Evolutionary conservation across 2,888 invertebrate species (phyloP), one percentile per base, ranked within the genome.

Genomic region (Osedax frankpressi): DNA sequence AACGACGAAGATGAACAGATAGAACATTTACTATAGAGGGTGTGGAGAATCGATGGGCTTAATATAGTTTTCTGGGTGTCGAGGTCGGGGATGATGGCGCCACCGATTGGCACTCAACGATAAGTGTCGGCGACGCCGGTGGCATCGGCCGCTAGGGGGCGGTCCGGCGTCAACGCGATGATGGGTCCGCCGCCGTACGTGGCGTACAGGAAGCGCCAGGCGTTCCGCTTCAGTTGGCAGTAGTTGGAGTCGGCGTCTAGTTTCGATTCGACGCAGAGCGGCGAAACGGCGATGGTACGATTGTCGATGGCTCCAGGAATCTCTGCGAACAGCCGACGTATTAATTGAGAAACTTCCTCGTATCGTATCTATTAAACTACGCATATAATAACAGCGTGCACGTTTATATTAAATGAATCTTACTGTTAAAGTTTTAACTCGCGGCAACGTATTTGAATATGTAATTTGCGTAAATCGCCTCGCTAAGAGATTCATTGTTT

Each of bases 141-240:
- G 65, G 65, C 27, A 14, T 14, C 70, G 26, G 27, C 27, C 6
- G 70, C 62, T 27, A 28, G 6, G 19, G 65, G 26, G 24, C 67
- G 71, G 11, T 27, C 28, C 30, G 29, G 71, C 67, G 77, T 76
- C n/a, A 87, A 78, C 77, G 87, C 82, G 63, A 93, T 87, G 81
- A 92, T 92, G 0, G 94, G 94, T 0, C 94, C 94, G 0, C 94
- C 94, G 11, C 92, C 91, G 82, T 95, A 95, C 72, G 91, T 91
- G 75, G 88, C 88, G 72, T 89, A 88, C 82, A 95, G 90, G 86
- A 93, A 94, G 77, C 89, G 88, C 94, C 94, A 95, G 74, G 92
- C 87, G 63, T 90, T 90, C 79, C 91, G 90, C 78, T 91, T 91
- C 67, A 94, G 87, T 81, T 92, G 92, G 0, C 82, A 83, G 73